Percentiles rank a stretch among this genome's conserved stretches.
These are phyloP conservation scores for Tenthredo mesomela DNA, from an alignment of 2,888 invertebrate genomes.

Conservation along the genomic window DNA sequence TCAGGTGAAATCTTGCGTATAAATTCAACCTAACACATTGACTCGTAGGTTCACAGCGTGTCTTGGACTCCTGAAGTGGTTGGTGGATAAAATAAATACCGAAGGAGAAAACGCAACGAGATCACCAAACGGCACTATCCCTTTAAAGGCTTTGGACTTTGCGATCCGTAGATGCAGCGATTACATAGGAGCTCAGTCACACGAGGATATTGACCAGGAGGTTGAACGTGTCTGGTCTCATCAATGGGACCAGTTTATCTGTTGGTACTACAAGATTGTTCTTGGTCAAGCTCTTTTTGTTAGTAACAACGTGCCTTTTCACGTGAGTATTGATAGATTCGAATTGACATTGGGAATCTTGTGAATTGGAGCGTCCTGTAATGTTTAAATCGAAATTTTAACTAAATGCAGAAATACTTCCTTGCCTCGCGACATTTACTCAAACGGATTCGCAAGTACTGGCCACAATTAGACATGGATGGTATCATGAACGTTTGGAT, in stretches of 20 bases:
- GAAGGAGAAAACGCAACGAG: constrained; percentile 81
- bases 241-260: constrained; percentile 94
- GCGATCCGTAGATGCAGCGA: constrained; percentile 89
- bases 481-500: constrained; percentile 96
- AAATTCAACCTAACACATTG: neutral
- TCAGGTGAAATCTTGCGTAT: neutral
- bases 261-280: constrained; percentile 82
- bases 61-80: constrained; percentile 89
- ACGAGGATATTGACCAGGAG: constrained; percentile 88
- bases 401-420: constrained; percentile 69
- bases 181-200: constrained; percentile 86
- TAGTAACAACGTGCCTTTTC: constrained; percentile 68
- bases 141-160: constrained; percentile 88
- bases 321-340: constrained; percentile 65
- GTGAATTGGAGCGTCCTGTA: neutral
- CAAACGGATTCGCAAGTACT: constrained; percentile 84
- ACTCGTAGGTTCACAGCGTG: constrained; percentile 87
- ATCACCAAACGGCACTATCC: constrained; percentile 84
- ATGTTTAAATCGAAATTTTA: neutral
- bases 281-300: constrained; percentile 74
- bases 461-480: constrained; percentile 92
- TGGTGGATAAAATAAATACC: constrained; percentile 81
- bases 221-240: constrained; percentile 88
- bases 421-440: constrained; percentile 79
- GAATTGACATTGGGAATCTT: neutral